Evolutionary conservation across 53 echinoderm and acorn worm genomes (phyloP).

Genomic region (Patiria pectinifera): DNA sequence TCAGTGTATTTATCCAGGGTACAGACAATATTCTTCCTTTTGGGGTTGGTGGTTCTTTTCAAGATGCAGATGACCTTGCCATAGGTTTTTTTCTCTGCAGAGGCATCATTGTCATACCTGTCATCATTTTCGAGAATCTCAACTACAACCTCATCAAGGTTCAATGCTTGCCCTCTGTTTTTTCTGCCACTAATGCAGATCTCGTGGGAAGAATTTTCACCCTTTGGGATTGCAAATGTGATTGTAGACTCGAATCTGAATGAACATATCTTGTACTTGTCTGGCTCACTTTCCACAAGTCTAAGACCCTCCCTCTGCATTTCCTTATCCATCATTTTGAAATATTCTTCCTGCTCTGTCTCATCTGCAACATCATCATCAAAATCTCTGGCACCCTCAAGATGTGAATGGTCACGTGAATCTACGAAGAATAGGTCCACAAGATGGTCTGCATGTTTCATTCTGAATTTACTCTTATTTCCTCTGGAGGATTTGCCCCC

Average conservation of each 20-base stretch:
- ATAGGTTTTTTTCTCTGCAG: conserved; percentile 58
- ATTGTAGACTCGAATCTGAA: conserved; percentile 77
- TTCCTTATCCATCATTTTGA: conserved; percentile 34
- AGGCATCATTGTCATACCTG: conserved; percentile 1
- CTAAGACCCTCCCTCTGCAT: not conserved
- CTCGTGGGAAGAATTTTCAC: conserved; percentile 67
- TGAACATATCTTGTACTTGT: conserved; percentile 81
- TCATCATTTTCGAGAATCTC: conserved; percentile 64
- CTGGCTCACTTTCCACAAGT: conserved; percentile 66
- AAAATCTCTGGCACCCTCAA: not conserved
- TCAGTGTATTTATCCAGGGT: conserved; percentile 82
- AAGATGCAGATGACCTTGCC: conserved; percentile 78
- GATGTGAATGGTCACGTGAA: not conserved
- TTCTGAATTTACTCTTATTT: not conserved
- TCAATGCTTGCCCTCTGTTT: conserved; percentile 75
- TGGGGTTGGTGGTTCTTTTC: conserved; percentile 65
- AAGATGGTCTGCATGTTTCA: not conserved
- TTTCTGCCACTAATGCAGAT: conserved; percentile 80
- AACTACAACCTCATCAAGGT: conserved; percentile 76
- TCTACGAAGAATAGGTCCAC: not conserved
- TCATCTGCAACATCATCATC: not conserved
- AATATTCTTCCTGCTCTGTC: not conserved
- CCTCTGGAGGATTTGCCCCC: not conserved
- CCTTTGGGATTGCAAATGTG: conserved; percentile 69
- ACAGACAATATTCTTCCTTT: conserved; percentile 75